Percentiles rank a stretch among this genome's conserved stretches.
These are phyloP conservation scores for Carposina sasakii DNA, from an alignment of 1,140 invertebrate species.

Conservation along the genomic window DNA sequence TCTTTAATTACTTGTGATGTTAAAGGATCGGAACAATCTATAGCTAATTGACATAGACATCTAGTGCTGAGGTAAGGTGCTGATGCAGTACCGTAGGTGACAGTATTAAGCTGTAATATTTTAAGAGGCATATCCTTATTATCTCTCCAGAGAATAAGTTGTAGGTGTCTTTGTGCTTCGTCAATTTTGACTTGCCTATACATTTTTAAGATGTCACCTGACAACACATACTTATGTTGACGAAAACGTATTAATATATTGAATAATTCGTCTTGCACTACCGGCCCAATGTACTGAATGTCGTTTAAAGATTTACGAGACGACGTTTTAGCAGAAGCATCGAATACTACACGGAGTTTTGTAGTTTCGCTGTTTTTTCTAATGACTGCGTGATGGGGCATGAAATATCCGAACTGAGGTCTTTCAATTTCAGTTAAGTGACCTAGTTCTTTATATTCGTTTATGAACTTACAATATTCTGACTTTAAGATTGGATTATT, in stretches of 20 bases:
- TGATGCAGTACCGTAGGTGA: conserved; percentile 14
- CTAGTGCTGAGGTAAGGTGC: conserved; percentile 21
- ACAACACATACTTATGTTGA: conserved; percentile 14
- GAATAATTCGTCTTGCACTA: conserved; percentile 20
- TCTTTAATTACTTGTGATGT: not conserved
- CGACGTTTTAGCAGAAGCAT: conserved; percentile 16
- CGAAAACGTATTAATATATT: conserved; percentile 18
- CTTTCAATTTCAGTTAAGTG: conserved; percentile 22
- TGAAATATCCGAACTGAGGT: not conserved
- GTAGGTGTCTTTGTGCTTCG: conserved; percentile 14
- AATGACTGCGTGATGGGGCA: conserved; percentile 21
- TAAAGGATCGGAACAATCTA: not conserved
- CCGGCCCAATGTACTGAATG: conserved; percentile 16
- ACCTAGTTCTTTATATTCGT: conserved; percentile 41
- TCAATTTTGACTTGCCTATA: conserved; percentile 24
- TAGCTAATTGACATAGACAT: conserved; percentile 16
- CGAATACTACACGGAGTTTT: conserved; percentile 24
- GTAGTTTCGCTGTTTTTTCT: conserved; percentile 15
- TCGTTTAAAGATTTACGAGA: conserved; percentile 22
- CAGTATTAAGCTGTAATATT: not conserved
- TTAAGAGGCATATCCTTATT: not conserved
- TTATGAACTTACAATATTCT: conserved; percentile 37
- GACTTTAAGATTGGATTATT: conserved; percentile 25
- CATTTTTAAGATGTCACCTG: conserved; percentile 27
- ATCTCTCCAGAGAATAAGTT: not conserved